Evolutionary conservation across 2,888 invertebrate species (phyloP), one percentile per base, ranked within the genome.

Genomic region (Lamellibrachia columna): DNA sequence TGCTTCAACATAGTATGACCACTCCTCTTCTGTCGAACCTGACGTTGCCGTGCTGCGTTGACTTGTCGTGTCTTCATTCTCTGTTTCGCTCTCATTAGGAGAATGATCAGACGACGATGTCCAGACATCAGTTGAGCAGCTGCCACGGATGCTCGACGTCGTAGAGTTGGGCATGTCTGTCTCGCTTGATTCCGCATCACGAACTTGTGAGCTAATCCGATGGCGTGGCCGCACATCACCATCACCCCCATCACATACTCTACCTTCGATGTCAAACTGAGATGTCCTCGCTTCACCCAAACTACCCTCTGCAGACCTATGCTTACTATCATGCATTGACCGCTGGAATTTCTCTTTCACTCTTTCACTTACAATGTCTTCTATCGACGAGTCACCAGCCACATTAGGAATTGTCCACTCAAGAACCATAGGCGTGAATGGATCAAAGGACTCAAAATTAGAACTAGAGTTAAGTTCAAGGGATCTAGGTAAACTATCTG

Each of bases 401-500:
- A 75, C 75, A 75, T 75, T 75, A 75, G 75, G 75, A 11, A 22
- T 15, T 75, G 75, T 75, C 75, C 75, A 75, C 75, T 15, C 75
- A 75, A 75, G 75, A 75, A 75, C 75, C 75, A 75, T 75, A 75
- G 75, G 75, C 6, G 75, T 75, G 22, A 75, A 75, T 75, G 75
- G 75, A 15, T 75, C 75, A 75, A 75, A 75, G 4, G 75, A 75
- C 22, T 75, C 75, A 75, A 75, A 75, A 15, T 75, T 75, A 22
- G 75, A 75, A 15, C 75, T n/a, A 6, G 75, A 75, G 75, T 75
- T 75, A 22, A 75, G 75, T 75, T 75, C 91, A 91, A 91, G 9
- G 53, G 91, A 53, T 28, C 52, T 91, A 52, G 91, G 52, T 91
- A 53, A n/a, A 52, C 91, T 91, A 91, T 91, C 91, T 52, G 91